Evolutionary conservation across 2,888 invertebrate species (phyloP).

Genomic region (Athalia rosae): DNA sequence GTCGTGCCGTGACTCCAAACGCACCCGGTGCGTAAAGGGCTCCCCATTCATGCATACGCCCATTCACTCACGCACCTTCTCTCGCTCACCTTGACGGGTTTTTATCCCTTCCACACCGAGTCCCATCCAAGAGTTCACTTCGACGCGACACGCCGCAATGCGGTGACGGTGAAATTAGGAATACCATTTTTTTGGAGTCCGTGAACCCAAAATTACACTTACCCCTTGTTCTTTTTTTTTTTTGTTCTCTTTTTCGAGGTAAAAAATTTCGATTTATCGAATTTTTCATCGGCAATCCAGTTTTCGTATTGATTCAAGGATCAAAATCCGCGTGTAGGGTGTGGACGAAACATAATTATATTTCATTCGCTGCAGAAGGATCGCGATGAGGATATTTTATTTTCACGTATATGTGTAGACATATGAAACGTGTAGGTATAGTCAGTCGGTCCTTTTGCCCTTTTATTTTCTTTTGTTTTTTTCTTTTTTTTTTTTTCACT

Average conservation of each 20-base stretch:
- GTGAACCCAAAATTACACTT: not conserved
- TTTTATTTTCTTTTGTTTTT: not conserved
- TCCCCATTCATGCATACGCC: slow-evolving; percentile 70
- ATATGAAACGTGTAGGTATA: too few relatives aligned
- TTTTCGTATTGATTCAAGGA: not conserved
- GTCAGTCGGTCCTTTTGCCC: too few relatives aligned
- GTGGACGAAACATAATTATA: not conserved
- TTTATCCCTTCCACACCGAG: slow-evolving; percentile 57
- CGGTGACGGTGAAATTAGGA: not conserved
- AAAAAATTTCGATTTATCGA: not conserved
- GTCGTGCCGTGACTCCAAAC: slow-evolving; percentile 41
- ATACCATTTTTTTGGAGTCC: not conserved
- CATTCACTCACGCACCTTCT: slow-evolving; percentile 65
- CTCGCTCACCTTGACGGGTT: slow-evolving; percentile 68
- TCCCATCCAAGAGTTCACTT: slow-evolving; percentile 28
- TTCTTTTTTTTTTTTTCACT: not conserved
- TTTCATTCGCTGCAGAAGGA: not conserved
- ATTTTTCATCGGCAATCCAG: not conserved
- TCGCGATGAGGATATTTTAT: slow-evolving; percentile 25
- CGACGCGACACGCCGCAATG: not conserved
- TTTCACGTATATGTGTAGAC: not conserved
- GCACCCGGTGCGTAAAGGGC: slow-evolving; percentile 57
- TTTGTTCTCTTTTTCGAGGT: too few relatives aligned
- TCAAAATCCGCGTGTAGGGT: not conserved
- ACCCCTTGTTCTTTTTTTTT: not conserved